Evolutionary conservation across 2,888 invertebrate species (phyloP), one percentile per base, ranked within the genome.

Genomic region (Microctonus brassicae): DNA sequence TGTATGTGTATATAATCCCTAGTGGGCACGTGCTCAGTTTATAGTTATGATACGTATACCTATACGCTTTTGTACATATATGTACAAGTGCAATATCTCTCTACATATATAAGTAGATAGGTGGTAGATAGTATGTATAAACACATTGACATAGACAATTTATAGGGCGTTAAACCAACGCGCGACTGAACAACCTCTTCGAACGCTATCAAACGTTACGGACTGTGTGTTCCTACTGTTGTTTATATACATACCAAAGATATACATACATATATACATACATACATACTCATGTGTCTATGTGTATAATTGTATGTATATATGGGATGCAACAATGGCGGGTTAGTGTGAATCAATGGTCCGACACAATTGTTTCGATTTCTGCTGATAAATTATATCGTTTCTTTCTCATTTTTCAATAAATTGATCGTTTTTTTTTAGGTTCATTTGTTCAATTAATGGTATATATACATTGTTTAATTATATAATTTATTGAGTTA

Each of bases 131-230:
- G 24, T 42, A 39, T 63, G 60, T 72, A 76, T 78, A 75, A 75
- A 78, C 78, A 81, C 77, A 81, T 81, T 78, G 79, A 70, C 76
- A 47, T 73, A 29, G 3, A 70, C 78, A 78, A 83, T 83, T 83
- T 83, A 83, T 82, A 77, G 80, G 75, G 77, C 80, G 81, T 82
- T 83, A 82, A 83, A 81, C 76, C 78, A 78, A 80, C 79, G 75
- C 78, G 75, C 77, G 76, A 77, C 77, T 76, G 76, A 77, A 77
- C 78, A 78, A 77, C 78, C 76, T 74, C 74, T 77, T 75, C 71
- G 75, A 24, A 47, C 47, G 47, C 55, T 72, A 72, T 73, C 74
- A 74, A 72, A 72, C 76, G 76, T 73, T 72, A 34, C 76, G 65
- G 34, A 61, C 65, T 53, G 53, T 58, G 58, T 64, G 58, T 33